Evolutionary conservation across 2,888 invertebrate genomes (phyloP), one percentile per base, ranked within the genome.

Genomic region (Gerris lacustris): DNA sequence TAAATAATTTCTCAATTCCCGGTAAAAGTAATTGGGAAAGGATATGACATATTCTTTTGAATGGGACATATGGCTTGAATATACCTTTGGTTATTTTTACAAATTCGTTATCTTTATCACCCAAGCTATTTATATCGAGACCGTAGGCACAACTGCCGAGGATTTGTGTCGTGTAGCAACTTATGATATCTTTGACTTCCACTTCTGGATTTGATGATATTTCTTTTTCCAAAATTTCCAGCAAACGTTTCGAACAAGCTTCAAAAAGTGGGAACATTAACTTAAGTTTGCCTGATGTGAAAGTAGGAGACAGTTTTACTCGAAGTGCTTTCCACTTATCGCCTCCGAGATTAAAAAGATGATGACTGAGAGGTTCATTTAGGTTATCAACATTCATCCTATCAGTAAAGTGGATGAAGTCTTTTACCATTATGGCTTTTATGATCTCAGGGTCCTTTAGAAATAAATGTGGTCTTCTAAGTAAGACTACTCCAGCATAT

Each of bases 221-320:
- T 44, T 6, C n/a, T 67, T 47, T 67, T 11, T 64, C 64, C 11
- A 64, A 5, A 18, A 64, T 11, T n/a, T 64, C 17, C 2, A 17
- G 18, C 17, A 69, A n/a, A 11, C 44, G 18, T 9, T 79, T 76
- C 15, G 79, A 79, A 44, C 80, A 81, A 63, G 81, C 80, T 62
- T 79, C 75, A 77, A 84, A 81, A 55, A 83, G 77, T 0, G 79
- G 79, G 43, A 82, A 79, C 84, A 85, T 84, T 63, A 77, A 78
- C 76, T 82, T 84, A 69, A 86, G 77, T 77, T 85, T 86, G 17
- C 83, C 84, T 0, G 82, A 80, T 0, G 84, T 83, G 75, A 86
- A 82, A 0, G 83, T 82, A 0, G 85, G 85, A 0, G 83, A 82
- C 44, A 85, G 77, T 73, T 83, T 84, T 0, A 80, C 76, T 44